Percentiles rank a stretch among this genome's conserved stretches.
Conservation (phyloP, 1,140 invertebrate species). For the Rhopalosiphum maidis region DNA sequence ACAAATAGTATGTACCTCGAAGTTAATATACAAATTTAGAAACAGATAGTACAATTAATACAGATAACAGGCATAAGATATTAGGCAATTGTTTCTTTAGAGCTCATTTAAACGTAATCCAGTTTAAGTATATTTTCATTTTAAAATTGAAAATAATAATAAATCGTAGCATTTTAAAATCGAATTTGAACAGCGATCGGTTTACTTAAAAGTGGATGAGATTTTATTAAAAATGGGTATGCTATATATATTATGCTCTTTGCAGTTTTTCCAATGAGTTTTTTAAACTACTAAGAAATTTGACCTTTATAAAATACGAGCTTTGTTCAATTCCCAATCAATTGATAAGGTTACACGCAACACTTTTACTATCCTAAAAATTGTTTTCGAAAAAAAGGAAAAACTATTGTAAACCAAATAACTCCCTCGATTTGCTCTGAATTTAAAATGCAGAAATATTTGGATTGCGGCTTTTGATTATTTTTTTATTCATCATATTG, state of each 20-base stretch:
- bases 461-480: conserved; percentile 10
- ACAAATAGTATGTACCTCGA: background rate
- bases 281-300: conserved; percentile 18
- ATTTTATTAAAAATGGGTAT: conserved; percentile 2
- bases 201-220: background rate
- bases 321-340: conserved; percentile 6
- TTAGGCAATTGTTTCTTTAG: background rate
- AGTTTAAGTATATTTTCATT: background rate
- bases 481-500: background rate
- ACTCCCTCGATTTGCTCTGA: background rate
- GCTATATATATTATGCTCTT: background rate
- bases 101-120: background rate
- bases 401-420: background rate
- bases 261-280: background rate
- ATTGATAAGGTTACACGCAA: background rate
- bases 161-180: background rate
- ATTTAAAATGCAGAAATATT: background rate
- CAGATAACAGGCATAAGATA: background rate
- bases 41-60: background rate
- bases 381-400: background rate
- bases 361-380: conserved; percentile 16
- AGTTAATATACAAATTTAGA: background rate
- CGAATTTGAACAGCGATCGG: background rate
- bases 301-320: conserved; percentile 17
- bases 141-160: background rate